These are phyloP conservation scores for Hirtodrosophila trivittata DNA, from an alignment of 2,888 invertebrate species.

Conservation along the genomic window DNA sequence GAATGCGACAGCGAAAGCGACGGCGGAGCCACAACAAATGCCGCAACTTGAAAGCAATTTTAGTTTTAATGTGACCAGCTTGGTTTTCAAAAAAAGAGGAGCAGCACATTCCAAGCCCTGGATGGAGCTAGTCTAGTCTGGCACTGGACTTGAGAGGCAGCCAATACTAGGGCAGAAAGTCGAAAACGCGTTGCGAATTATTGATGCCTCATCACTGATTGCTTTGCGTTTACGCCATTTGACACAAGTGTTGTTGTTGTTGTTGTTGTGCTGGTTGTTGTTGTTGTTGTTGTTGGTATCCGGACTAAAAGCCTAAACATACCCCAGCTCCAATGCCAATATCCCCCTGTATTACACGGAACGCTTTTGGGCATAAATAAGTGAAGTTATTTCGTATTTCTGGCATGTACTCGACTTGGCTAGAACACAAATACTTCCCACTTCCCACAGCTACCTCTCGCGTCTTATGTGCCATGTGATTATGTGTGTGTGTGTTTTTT, in stretches of 20 bases:
- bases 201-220: slow-evolving; percentile 75
- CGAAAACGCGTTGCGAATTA: slow-evolving; percentile 71
- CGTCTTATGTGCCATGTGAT: slow-evolving; percentile 11
- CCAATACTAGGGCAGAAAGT: slow-evolving; percentile 15
- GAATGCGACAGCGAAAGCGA: slow-evolving; percentile 21
- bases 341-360: slow-evolving; percentile 25
- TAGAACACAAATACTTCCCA: slow-evolving; percentile 15
- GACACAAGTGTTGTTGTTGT: slow-evolving; percentile 57
- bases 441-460: background rate
- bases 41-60: slow-evolving; percentile 56
- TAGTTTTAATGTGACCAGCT: slow-evolving; percentile 69
- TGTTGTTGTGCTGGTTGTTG: background rate
- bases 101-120: background rate
- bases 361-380: slow-evolving; percentile 60
- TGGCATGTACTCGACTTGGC: slow-evolving; percentile 59
- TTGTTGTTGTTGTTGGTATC: slow-evolving; percentile 33
- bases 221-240: slow-evolving; percentile 75
- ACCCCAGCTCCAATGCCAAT: slow-evolving; percentile 9
- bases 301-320: slow-evolving; percentile 12
- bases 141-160: slow-evolving; percentile 3
- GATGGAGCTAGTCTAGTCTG: background rate
- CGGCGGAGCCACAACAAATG: slow-evolving; percentile 36
- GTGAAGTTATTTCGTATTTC: slow-evolving; percentile 74
- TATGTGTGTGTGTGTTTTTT: slow-evolving; percentile 49
- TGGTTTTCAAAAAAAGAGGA: slow-evolving; percentile 11